phyloP scores from a whole-genome alignment of 2,113 vertebrate species.

The Natator depressus region DNA sequence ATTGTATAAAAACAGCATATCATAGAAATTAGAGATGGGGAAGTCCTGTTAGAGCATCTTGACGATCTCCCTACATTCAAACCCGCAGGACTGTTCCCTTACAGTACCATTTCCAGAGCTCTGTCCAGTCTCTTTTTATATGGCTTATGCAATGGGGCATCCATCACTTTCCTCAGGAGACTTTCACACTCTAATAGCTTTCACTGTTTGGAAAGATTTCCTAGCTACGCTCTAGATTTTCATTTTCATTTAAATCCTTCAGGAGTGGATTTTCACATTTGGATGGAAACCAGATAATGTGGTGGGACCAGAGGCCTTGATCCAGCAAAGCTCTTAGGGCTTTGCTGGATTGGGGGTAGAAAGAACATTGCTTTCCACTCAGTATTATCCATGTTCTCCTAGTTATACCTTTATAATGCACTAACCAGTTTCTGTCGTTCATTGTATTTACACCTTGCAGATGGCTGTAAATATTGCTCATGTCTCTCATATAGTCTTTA shows the following conservation, averaged over 20 bases:
- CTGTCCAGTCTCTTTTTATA: slow-evolving; percentile 34
- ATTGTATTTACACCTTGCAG: slow-evolving; percentile 4
- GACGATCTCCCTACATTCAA: neutral
- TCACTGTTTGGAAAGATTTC: slow-evolving; percentile 25
- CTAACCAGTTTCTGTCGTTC: neutral
- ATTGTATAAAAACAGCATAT: neutral
- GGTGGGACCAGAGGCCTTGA: neutral
- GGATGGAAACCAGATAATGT: neutral
- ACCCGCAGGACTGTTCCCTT: neutral
- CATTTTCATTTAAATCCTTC: neutral
- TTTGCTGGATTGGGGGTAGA: neutral
- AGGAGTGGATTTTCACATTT: neutral
- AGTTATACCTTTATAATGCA: neutral
- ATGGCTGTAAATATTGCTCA: neutral
- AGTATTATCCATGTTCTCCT: slow-evolving; percentile 32
- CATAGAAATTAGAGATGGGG: neutral
- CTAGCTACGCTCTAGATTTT: neutral
- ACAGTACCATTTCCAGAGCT: slow-evolving; percentile 11
- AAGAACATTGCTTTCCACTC: neutral
- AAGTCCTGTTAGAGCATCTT: slow-evolving; percentile 14
- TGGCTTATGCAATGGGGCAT: neutral
- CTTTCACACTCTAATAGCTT: neutral
- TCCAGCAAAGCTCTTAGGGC: neutral
- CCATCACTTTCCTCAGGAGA: slow-evolving; percentile 35
- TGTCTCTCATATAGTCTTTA: slow-evolving; percentile 26